These are phyloP conservation scores for Alligator mississippiensis DNA, from an alignment of 2,113 vertebrate genomes.

Conservation along the genomic window DNA sequence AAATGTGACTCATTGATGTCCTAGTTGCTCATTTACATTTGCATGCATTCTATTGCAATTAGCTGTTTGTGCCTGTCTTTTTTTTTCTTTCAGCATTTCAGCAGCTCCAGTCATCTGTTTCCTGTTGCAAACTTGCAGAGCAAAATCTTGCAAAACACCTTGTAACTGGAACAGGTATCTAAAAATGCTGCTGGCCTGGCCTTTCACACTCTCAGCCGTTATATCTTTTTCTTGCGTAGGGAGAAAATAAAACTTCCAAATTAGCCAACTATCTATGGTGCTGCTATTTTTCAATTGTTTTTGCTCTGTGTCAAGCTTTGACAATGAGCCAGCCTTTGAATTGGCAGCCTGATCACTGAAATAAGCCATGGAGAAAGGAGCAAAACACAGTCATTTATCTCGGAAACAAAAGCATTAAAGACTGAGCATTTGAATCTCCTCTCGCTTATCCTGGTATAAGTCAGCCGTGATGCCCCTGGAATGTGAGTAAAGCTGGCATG, in stretches of 20 bases:
- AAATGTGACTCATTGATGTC: neutral
- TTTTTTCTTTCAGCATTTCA: neutral
- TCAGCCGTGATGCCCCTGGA: neutral
- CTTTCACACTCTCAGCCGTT: neutral
- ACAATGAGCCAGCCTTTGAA: constrained; percentile 28
- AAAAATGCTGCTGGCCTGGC: neutral
- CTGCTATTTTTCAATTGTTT: constrained; percentile 44
- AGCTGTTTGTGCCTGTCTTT: neutral
- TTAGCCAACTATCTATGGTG: neutral
- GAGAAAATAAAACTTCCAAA: neutral
- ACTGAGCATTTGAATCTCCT: constrained; percentile 27
- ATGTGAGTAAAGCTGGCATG: neutral
- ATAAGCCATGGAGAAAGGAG: constrained; percentile 31
- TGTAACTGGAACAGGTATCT: neutral
- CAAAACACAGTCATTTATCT: constrained; percentile 63
- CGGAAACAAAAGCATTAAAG: constrained; percentile 52
- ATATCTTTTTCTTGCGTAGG: neutral
- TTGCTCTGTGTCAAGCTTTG: constrained; percentile 45
- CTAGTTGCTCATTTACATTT: neutral
- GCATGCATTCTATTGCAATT: neutral
- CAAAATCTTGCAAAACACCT: neutral
- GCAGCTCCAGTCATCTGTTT: neutral
- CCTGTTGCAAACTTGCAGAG: neutral
- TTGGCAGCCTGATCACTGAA: constrained; percentile 53
- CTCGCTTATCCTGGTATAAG: neutral